Evolutionary conservation across 2,113 vertebrate genomes (phyloP).

Genomic region (Thalassoma bifasciatum): DNA sequence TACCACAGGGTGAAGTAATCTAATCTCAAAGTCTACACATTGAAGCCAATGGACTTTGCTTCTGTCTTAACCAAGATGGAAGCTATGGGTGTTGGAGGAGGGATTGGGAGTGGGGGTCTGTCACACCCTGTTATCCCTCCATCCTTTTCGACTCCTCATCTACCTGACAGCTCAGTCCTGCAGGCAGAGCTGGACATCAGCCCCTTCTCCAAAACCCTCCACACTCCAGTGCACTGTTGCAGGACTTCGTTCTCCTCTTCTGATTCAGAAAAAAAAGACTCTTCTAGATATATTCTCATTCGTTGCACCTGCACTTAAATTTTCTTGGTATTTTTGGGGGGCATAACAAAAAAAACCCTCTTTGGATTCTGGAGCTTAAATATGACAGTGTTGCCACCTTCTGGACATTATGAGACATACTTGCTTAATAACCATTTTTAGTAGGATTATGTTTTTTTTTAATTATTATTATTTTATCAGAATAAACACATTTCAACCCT

Average conservation of each 20-base stretch:
- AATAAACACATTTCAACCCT: too few relatives aligned
- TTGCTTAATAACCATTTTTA: not conserved
- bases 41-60: not conserved
- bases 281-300: not conserved
- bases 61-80: conserved; percentile 4
- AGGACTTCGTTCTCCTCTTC: not conserved
- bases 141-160: conserved; percentile 68
- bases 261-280: conserved; percentile 5
- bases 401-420: conserved; percentile 30
- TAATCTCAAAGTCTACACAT: not conserved
- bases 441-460: too few relatives aligned
- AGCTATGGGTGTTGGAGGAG: not conserved
- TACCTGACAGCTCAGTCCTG: conserved; percentile 79
- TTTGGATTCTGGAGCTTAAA: not conserved
- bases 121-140: conserved; percentile 74
- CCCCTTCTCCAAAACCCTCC: conserved; percentile 3
- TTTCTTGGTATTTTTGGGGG: not conserved
- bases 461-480: too few relatives aligned
- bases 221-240: conserved; percentile 48
- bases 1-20: not conserved
- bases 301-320: not conserved
- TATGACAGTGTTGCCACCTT: conserved; percentile 43
- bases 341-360: not conserved
- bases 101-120: conserved; percentile 43
- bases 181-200: conserved; percentile 44